phyloP scores from a whole-genome alignment of 2,113 vertebrate genomes.

The Callorhinus ursinus region DNA sequence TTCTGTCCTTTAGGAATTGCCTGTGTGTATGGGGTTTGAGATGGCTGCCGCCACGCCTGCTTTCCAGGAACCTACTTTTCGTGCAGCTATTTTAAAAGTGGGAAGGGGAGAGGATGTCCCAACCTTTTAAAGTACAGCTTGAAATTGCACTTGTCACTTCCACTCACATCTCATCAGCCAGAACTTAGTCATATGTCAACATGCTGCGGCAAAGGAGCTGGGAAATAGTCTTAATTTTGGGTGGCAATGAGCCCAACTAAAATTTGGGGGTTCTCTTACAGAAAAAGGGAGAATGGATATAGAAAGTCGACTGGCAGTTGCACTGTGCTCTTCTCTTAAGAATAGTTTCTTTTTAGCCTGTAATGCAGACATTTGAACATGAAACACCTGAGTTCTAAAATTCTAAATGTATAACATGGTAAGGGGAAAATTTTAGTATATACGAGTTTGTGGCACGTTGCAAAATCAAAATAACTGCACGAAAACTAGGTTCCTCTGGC shows the following conservation, averaged over 20 bases:
- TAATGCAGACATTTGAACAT: conserved; percentile 20
- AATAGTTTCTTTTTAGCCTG: neutral
- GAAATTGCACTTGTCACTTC: conserved; percentile 55
- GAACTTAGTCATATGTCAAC: conserved; percentile 41
- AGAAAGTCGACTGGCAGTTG: neutral
- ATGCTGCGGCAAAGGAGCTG: neutral
- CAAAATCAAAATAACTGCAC: conserved; percentile 25
- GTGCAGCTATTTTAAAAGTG: conserved; percentile 4
- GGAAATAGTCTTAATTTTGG: conserved; percentile 7
- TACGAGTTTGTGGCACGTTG: neutral
- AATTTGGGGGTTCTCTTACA: neutral
- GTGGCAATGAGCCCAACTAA: neutral
- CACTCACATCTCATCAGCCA: conserved; percentile 27
- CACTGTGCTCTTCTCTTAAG: neutral
- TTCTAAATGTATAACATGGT: neutral
- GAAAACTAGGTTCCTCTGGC: neutral
- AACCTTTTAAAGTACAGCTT: conserved; percentile 51
- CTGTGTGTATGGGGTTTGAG: too few relatives aligned
- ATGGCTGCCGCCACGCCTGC: neutral
- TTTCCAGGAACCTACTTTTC: conserved; percentile 52
- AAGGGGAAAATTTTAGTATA: neutral
- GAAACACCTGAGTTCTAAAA: neutral
- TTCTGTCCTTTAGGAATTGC: neutral
- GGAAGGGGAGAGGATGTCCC: neutral
- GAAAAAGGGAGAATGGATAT: neutral